phyloP scores from a whole-genome alignment of 1,140 invertebrate genomes.

The Cherax quadricarinatus region DNA sequence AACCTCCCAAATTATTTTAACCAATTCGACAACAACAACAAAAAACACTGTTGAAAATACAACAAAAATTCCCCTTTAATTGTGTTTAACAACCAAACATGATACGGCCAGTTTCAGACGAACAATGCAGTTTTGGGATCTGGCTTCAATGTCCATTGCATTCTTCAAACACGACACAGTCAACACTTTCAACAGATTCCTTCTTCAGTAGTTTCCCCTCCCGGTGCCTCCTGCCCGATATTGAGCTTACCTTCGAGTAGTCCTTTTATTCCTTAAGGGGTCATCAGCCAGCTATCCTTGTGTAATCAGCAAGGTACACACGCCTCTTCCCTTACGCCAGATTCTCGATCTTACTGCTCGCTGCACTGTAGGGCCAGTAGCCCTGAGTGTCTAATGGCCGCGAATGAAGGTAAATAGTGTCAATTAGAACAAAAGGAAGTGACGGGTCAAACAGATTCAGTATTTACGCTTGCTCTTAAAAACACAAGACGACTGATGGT shows the following conservation, averaged over 20 bases:
- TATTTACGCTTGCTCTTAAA: slow-evolving; percentile 65
- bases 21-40: neutral
- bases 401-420: slow-evolving; percentile 71
- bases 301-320: neutral
- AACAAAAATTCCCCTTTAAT: slow-evolving; percentile 28
- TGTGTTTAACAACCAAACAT: slow-evolving; percentile 61
- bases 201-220: slow-evolving; percentile 46
- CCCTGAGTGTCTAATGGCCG: slow-evolving; percentile 60
- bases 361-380: neutral
- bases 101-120: slow-evolving; percentile 60
- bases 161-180: slow-evolving; percentile 49
- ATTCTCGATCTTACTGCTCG: slow-evolving; percentile 32
- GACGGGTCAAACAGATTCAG: slow-evolving; percentile 68
- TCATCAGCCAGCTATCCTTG: neutral
- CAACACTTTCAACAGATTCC: slow-evolving; percentile 55
- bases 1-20: neutral
- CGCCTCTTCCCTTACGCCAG: neutral
- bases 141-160: slow-evolving; percentile 34
- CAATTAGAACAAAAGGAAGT: slow-evolving; percentile 70
- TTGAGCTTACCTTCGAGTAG: slow-evolving; percentile 56
- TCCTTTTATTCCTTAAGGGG: slow-evolving; percentile 19
- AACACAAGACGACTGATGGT: slow-evolving; percentile 63
- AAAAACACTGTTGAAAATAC: slow-evolving; percentile 1
- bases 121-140: slow-evolving; percentile 41
- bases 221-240: slow-evolving; percentile 51